Conservation (phyloP, 1,140 invertebrate species). For the Hycleus cichorii region DNA sequence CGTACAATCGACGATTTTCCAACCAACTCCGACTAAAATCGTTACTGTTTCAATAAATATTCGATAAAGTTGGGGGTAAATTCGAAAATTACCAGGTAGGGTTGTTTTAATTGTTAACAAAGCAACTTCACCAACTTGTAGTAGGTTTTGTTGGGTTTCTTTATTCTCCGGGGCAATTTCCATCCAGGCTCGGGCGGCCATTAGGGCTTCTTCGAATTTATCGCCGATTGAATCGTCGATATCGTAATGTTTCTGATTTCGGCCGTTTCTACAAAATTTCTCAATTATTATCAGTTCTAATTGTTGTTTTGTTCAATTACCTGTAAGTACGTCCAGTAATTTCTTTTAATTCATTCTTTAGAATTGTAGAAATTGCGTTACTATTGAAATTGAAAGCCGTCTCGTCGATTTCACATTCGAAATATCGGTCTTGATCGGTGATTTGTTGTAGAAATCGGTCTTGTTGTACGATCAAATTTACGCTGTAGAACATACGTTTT, state of each 20-base stretch:
- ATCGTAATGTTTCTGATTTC: slow-evolving; percentile 20
- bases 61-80: background rate
- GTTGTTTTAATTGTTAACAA: slow-evolving; percentile 59
- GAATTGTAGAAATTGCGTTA: slow-evolving; percentile 25
- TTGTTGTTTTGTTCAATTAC: background rate
- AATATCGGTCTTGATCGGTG: slow-evolving; percentile 54
- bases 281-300: background rate
- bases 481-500: slow-evolving; percentile 52
- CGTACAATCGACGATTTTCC: slow-evolving; percentile 62
- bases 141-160: slow-evolving; percentile 43
- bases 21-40: slow-evolving; percentile 55
- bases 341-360: slow-evolving; percentile 20
- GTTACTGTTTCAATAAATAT: background rate
- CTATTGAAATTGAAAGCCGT: slow-evolving; percentile 33
- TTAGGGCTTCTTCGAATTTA: slow-evolving; percentile 32
- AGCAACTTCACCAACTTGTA: slow-evolving; percentile 65
- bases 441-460: slow-evolving; percentile 61
- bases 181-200: slow-evolving; percentile 59
- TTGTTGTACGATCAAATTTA: slow-evolving; percentile 61
- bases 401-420: slow-evolving; percentile 46
- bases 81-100: slow-evolving; percentile 48
- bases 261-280: slow-evolving; percentile 20
- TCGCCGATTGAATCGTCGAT: slow-evolving; percentile 11
- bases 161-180: slow-evolving; percentile 51
- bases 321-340: no score